phyloP scores from a whole-genome alignment of 2,113 vertebrate genomes.

The Pollachius pollachius region DNA sequence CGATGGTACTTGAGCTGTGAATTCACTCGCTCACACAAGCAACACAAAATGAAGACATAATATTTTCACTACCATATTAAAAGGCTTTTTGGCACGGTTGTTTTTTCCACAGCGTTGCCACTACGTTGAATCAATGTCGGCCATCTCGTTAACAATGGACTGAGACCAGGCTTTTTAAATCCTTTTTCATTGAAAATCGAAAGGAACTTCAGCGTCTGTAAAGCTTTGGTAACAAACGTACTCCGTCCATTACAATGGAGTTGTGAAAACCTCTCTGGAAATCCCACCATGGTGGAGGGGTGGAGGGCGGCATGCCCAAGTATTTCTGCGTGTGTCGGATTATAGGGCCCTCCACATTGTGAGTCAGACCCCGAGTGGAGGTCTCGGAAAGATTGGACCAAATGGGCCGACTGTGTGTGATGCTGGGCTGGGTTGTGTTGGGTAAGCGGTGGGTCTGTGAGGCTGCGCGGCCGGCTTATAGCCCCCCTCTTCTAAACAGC shows the following conservation, averaged over 20 bases:
- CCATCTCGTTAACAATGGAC: no score
- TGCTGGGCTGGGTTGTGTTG: slow-evolving; percentile 43
- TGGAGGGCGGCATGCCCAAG: slow-evolving; percentile 25
- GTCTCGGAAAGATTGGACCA: slow-evolving; percentile 64
- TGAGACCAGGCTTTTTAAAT: no score
- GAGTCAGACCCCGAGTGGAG: slow-evolving; percentile 43
- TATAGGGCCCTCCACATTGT: slow-evolving; percentile 32
- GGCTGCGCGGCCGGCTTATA: slow-evolving; percentile 28
- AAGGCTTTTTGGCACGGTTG: no score
- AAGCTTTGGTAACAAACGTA: slow-evolving; percentile 24
- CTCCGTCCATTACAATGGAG: slow-evolving; percentile 32
- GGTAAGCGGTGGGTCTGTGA: slow-evolving; percentile 38
- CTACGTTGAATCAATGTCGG: no score
- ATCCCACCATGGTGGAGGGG: slow-evolving; percentile 17
- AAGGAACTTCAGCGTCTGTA: no score
- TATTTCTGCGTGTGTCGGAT: slow-evolving; percentile 28
- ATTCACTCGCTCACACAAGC: no score
- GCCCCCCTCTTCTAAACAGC: slow-evolving; percentile 25
- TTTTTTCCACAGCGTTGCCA: no score
- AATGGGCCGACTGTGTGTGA: slow-evolving; percentile 54
- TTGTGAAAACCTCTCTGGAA: slow-evolving; percentile 36
- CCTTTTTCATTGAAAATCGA: no score
- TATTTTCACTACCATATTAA: no score
- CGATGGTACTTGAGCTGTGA: no score
- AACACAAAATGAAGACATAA: no score